Base-by-base conservation (phyloP, 2,113 vertebrate species). In the Brachyhypopomus gauderio region DNA sequence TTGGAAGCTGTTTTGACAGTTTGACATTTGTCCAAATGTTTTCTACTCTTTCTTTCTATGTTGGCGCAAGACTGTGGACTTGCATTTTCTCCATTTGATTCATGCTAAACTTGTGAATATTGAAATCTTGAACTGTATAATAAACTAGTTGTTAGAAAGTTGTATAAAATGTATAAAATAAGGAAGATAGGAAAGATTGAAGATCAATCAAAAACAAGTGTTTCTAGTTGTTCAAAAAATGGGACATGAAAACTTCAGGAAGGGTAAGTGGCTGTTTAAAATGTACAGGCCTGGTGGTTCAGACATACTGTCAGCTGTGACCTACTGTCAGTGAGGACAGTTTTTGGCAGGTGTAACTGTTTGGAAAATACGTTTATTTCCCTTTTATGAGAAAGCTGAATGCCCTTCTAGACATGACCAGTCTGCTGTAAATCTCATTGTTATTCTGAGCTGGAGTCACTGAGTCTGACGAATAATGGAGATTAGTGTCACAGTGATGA, bases 361-460 rank as follows among this genome's bases (percentile, higher is more conserved):
- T 38, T 70, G 38, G 66, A n/a, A 5, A 73, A 56, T 19, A 73
- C 38, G 72, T 75, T 60, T 59, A 59, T 75, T 60, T 9, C 34
- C 4, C 6, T 59, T 5, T 14, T 41, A 76, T 30, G 60, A 71
- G 22, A 63, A 77, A 76, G 25, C 23, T 22, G 5, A 58, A 67
- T 45, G 66, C 62, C n/a, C 4, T 67, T 64, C 36, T 74, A 56
- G 80, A 63, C 62, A 55, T 41, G 63, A 1, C 52, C 56, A 22
- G 81, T 86, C 80, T 72, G 38, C 58, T 77, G 64, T 90, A 86
- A 52, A 89, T 85, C 63, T 38, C 38, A 88, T 86, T 90, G 75
- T 85, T 86, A 55, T 23, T 89, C 85, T 88, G 83, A 88, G 67
- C 72, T 41, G 36, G 87, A 92, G 90, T 90, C 91, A 72, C 75